phyloP scores from a whole-genome alignment of 1,140 invertebrate species.

The Leptoteleia sp. region DNA sequence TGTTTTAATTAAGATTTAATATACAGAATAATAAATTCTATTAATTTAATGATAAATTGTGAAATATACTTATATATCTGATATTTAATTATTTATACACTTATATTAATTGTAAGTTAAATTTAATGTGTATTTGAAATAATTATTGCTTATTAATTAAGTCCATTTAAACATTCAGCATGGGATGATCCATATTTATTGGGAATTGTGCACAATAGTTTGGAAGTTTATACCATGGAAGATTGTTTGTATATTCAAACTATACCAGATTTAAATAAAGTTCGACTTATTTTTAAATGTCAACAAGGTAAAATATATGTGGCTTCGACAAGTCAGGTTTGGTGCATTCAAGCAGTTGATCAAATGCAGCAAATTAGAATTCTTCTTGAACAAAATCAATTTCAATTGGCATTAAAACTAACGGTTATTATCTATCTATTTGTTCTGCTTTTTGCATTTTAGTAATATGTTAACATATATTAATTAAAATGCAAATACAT shows the following conservation, averaged over 20 bases:
- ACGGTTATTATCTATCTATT: slow-evolving; percentile 85
- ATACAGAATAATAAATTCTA: too few relatives aligned
- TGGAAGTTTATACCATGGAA: slow-evolving; percentile 91
- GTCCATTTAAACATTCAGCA: too few relatives aligned
- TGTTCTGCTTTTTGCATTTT: slow-evolving; percentile 9
- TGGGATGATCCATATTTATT: slow-evolving; percentile 96
- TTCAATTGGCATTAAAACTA: slow-evolving; percentile 95
- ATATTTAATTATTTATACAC: too few relatives aligned
- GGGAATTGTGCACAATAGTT: slow-evolving; percentile 88
- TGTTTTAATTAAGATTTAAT: too few relatives aligned
- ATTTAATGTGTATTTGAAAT: too few relatives aligned
- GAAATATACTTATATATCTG: too few relatives aligned
- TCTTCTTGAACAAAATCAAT: slow-evolving; percentile 93
- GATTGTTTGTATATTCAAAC: slow-evolving; percentile 83
- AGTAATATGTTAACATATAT: not conserved
- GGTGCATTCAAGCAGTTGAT: slow-evolving; percentile 90
- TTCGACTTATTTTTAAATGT: slow-evolving; percentile 86
- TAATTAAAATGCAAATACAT: too few relatives aligned
- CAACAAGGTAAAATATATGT: slow-evolving; percentile 91
- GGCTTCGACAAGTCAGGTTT: slow-evolving; percentile 92
- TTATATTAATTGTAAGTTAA: too few relatives aligned
- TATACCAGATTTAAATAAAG: slow-evolving; percentile 84
- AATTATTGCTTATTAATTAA: too few relatives aligned
- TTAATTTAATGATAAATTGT: too few relatives aligned
- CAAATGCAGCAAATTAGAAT: slow-evolving; percentile 90